Evolutionary conservation across 2,113 vertebrate species (phyloP).

Genomic region (Dunckerocampus dactyliophorus): DNA sequence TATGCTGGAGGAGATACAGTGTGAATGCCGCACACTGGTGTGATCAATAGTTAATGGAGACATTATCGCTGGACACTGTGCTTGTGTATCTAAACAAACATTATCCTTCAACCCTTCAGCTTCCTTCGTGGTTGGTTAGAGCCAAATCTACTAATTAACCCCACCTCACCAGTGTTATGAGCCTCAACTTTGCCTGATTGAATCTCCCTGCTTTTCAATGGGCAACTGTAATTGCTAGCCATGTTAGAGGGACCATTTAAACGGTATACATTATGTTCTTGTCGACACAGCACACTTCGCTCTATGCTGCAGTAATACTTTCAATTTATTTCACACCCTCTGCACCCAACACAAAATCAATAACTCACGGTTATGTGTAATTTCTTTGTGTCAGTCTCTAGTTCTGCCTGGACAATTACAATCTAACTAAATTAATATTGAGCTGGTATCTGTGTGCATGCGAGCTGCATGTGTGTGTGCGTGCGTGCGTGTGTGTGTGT

Average conservation of each 20-base stretch:
- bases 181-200: constrained; percentile 57
- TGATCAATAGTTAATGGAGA: constrained; percentile 69
- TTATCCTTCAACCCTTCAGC: constrained; percentile 62
- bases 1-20: constrained; percentile 24
- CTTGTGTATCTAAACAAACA: constrained; percentile 63
- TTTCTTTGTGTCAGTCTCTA: constrained; percentile 59
- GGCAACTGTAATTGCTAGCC: constrained; percentile 61
- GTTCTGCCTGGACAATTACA: constrained; percentile 66
- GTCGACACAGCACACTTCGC: constrained; percentile 37
- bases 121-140: constrained; percentile 59
- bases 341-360: constrained; percentile 67
- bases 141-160: constrained; percentile 63
- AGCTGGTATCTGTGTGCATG: constrained; percentile 51
- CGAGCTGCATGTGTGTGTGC: background rate
- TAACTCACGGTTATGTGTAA: constrained; percentile 58
- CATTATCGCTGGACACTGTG: constrained; percentile 57
- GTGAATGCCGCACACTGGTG: constrained; percentile 3
- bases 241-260: constrained; percentile 51
- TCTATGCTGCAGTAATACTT: constrained; percentile 41
- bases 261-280: constrained; percentile 50
- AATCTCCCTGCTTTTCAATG: constrained; percentile 45
- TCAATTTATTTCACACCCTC: constrained; percentile 67
- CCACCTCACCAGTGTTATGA: constrained; percentile 36
- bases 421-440: constrained; percentile 64
- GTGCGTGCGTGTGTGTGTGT: background rate